phyloP scores from a whole-genome alignment of 2,797 vertebrate species.

The Synanceia verrucosa region DNA sequence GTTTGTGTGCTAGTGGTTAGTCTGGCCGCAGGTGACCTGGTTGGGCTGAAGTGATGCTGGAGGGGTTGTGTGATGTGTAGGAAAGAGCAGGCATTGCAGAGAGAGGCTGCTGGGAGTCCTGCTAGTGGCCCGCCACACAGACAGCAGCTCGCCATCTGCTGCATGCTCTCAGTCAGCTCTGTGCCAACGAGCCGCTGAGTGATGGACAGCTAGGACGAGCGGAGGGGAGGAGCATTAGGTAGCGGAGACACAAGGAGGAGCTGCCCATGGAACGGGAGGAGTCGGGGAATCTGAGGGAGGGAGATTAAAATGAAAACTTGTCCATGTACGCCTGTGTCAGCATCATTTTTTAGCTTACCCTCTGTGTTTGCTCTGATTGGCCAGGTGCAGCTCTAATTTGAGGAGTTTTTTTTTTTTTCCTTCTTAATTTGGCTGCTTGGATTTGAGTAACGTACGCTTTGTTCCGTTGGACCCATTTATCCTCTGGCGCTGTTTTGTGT shows the following conservation, averaged over 20 bases:
- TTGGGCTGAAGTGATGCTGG: slow-evolving; percentile 63
- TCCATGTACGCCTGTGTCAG: slow-evolving; percentile 27
- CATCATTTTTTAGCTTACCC: slow-evolving; percentile 30
- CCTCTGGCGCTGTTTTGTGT: slow-evolving; percentile 59
- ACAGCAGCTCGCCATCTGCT: slow-evolving; percentile 83
- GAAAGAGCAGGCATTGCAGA: slow-evolving; percentile 39
- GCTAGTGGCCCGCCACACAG: slow-evolving; percentile 76
- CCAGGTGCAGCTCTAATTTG: slow-evolving; percentile 70
- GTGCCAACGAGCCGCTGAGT: slow-evolving; percentile 73
- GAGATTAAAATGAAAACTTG: slow-evolving; percentile 37
- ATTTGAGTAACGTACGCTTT: slow-evolving; percentile 63
- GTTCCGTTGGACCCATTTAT: slow-evolving; percentile 73
- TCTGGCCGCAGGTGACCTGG: slow-evolving; percentile 76
- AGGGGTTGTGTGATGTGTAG: slow-evolving; percentile 54
- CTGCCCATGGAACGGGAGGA: slow-evolving; percentile 28
- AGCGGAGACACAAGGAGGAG: slow-evolving; percentile 40
- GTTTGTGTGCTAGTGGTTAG: slow-evolving; percentile 46
- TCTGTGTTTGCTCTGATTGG: slow-evolving; percentile 57
- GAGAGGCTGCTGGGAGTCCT: slow-evolving; percentile 67
- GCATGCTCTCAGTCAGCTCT: slow-evolving; percentile 62
- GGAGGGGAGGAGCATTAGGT: slow-evolving; percentile 30
- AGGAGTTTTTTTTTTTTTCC: slow-evolving; percentile 59
- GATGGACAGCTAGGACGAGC: slow-evolving; percentile 62
- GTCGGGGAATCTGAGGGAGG: not conserved
- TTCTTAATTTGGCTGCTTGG: slow-evolving; percentile 61